Conservation (phyloP, 2,797 vertebrate species). For the Sebastes steindachneri region DNA sequence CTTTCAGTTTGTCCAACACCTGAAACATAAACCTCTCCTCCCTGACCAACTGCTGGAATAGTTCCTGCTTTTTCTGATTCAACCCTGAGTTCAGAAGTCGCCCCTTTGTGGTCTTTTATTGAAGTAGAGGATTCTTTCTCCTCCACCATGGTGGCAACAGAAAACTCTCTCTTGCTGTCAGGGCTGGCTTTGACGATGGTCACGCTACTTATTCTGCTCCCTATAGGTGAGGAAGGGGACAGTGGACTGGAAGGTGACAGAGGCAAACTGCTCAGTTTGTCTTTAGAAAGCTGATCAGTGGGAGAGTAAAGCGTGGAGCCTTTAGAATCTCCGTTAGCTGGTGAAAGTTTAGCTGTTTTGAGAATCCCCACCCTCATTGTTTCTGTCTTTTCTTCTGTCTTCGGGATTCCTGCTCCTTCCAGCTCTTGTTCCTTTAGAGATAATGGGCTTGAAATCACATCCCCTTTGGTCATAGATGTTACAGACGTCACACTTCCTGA, state of each 20-base stretch:
- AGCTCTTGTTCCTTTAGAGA: conserved; percentile 4
- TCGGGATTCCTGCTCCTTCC: not conserved
- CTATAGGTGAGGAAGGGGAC: conserved; percentile 42
- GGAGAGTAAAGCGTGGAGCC: not conserved
- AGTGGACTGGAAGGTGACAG: not conserved
- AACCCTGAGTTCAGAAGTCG: not conserved
- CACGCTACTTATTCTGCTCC: conserved; percentile 20
- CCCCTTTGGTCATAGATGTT: not conserved
- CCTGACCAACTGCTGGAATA: not conserved
- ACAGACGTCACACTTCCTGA: conserved; percentile 8
- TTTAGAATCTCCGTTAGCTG: not conserved
- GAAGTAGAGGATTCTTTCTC: conserved; percentile 1
- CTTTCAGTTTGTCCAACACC: not conserved
- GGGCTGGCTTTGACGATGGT: conserved; percentile 55
- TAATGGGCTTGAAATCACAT: not conserved
- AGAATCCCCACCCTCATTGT: conserved; percentile 36
- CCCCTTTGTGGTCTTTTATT: conserved; percentile 2
- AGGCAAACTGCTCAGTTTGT: conserved; percentile 29
- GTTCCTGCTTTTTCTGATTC: not conserved
- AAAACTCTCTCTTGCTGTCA: conserved; percentile 70
- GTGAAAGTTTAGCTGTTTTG: conserved; percentile 13
- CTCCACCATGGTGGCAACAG: conserved; percentile 64
- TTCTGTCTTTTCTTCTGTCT: conserved; percentile 32
- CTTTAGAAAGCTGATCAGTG: conserved; percentile 23
- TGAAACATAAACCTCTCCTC: not conserved